These are phyloP conservation scores for Atherinosoma microstoma DNA, from an alignment of 2,797 vertebrate species.

Conservation along the genomic window DNA sequence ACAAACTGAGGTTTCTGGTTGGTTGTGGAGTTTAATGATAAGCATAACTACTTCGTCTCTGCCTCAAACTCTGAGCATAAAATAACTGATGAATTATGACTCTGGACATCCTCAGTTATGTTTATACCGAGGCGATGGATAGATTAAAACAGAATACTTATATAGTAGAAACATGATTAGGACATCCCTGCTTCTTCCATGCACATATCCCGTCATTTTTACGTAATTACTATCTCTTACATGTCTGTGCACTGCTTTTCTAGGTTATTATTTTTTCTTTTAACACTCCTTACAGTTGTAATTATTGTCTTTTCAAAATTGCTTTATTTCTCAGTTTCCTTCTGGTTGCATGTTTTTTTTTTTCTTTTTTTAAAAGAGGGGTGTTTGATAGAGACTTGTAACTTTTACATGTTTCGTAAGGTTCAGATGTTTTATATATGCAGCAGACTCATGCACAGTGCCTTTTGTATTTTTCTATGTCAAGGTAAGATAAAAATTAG, in stretches of 20 bases:
- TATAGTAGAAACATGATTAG: slow-evolving; percentile 20
- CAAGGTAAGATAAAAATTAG: slow-evolving; percentile 54
- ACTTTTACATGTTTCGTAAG: slow-evolving; percentile 47
- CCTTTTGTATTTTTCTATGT: slow-evolving; percentile 87
- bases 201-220: slow-evolving; percentile 18
- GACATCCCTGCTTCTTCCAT: slow-evolving; percentile 9
- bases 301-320: slow-evolving; percentile 13
- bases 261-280: slow-evolving; percentile 1
- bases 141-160: slow-evolving; percentile 14
- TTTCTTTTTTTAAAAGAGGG: neutral
- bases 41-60: neutral
- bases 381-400: slow-evolving; percentile 46
- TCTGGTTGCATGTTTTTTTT: slow-evolving; percentile 14
- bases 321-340: neutral
- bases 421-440: slow-evolving; percentile 60
- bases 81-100: neutral
- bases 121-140: slow-evolving; percentile 4
- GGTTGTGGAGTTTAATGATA: slow-evolving; percentile 8
- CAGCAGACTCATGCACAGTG: slow-evolving; percentile 79
- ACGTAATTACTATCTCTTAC: slow-evolving; percentile 21
- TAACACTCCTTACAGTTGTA: slow-evolving; percentile 51
- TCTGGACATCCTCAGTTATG: neutral
- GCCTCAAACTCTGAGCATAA: neutral
- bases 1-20: slow-evolving; percentile 20
- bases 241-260: slow-evolving; percentile 47